Evolutionary conservation across 2,797 vertebrate species (phyloP).

Genomic region (Clarias laeviceps): DNA sequence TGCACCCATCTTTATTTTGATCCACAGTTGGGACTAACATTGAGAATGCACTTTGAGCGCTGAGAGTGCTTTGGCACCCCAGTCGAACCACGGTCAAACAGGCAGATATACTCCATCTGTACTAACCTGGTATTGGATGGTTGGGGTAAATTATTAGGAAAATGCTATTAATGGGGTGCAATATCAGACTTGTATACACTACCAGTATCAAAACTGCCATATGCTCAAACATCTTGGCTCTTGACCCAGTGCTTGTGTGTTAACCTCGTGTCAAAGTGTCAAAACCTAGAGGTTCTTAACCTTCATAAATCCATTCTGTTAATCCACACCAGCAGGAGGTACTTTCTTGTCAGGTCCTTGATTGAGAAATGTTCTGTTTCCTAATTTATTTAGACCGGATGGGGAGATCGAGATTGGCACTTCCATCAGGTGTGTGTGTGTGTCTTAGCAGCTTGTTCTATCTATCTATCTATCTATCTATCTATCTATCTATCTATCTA

Average conservation of each 20-base stretch:
- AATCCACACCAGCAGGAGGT: not conserved
- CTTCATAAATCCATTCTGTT: not conserved
- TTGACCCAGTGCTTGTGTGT: not conserved
- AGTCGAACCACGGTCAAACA: too few relatives aligned
- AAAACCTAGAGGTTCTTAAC: not conserved
- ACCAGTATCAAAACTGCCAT: not conserved
- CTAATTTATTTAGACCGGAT: constrained; percentile 50
- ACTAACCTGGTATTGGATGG: not conserved
- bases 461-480: constrained; percentile 14
- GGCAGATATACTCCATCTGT: too few relatives aligned
- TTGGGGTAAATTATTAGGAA: not conserved
- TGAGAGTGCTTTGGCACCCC: too few relatives aligned
- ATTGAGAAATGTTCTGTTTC: constrained; percentile 38
- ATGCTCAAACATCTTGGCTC: not conserved
- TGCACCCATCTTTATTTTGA: too few relatives aligned
- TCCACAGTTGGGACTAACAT: too few relatives aligned
- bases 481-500: constrained; percentile 1
- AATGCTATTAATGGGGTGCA: not conserved
- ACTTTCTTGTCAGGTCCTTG: constrained; percentile 32
- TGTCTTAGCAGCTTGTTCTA: constrained; percentile 30
- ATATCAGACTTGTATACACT: too few relatives aligned
- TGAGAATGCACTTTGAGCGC: too few relatives aligned
- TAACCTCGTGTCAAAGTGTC: not conserved
- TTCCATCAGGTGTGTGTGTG: constrained; percentile 42
- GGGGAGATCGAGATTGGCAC: constrained; percentile 47